Evolutionary conservation across 1,140 invertebrate genomes (phyloP), one percentile per base, ranked within the genome.

Genomic region (Pentalonia nigronervosa): DNA sequence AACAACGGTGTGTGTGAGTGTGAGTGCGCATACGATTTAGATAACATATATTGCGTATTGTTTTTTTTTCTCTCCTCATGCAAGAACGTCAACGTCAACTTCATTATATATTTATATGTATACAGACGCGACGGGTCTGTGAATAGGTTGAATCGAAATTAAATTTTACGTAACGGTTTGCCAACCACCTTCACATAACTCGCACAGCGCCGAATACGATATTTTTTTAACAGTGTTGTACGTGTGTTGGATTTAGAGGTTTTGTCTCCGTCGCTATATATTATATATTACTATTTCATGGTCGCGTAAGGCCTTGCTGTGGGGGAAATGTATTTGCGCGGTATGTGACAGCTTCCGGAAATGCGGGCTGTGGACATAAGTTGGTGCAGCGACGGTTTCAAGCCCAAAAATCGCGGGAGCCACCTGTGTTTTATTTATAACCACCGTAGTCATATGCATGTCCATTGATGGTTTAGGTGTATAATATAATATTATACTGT

Each of bases 101-200:
- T 76, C 1, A 76, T 76, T 34, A 76, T 76, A 8, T n/a, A n/a
- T n/a, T n/a, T 7, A 7, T 50, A 21, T 53, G 8, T 41, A 41
- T 41, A 30, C 9, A 17, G 60, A n/a, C n/a, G 60, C 14, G 30
- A 76, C 60, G 60, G 60, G 60, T n/a, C 60, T 76, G 60, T 76
- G 60, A 76, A 76, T 76, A 76, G 60, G 60, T 76, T 76, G 30
- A 76, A 76, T 76, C n/a, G 60, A 76, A 76, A 84, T 84, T 84
- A n/a, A 2, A 88, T 67, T 60, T 90, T 67, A 60, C 89, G 89
- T 67, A 67, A 60, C 89, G 36, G 89, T 90, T 90, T 34, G 88
- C 53, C 36, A 41, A 90, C 56, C 56, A 23, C 53, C 88, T 90
- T 90, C 50, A 17, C 34, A 56, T 53, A 14, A 36, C 9, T 56